Base-by-base conservation (phyloP, 1,140 invertebrate genomes). In the Fopius arisanus region DNA sequence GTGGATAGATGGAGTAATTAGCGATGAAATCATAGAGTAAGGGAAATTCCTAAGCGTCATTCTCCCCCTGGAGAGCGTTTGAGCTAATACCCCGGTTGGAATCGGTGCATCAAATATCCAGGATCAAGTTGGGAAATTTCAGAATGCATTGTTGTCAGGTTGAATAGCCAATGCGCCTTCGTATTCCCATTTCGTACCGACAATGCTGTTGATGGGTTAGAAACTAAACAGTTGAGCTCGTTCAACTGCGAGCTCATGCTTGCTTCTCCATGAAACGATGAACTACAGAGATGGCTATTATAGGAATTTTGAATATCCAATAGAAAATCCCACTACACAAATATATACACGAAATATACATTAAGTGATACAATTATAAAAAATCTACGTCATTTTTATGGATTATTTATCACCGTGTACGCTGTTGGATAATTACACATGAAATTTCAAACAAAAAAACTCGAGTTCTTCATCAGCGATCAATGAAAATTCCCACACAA, bases 161-260 rank as follows among this genome's bases (percentile, higher is more conserved):
- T 59, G 54, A 59, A 59, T 59, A 23, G 54, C 23, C 54, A 10
- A 59, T 59, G 54, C 54, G 26, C 23, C 54, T 28, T 59, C 54
- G 19, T 59, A 26, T 26, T 26, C 10, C 54, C n/a, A 19, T 19
- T 51, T 51, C 5, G 23, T 10, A 9, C 5, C 23, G 19, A 28
- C 23, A 59, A 59, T 59, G 54, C 54, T 59, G 21, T 28, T 59
- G 54, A 59, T 59, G 54, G 54, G 54, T 59, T 59, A 59, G 54
- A 59, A 59, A 59, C 54, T 59, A 59, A 26, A 59, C 54, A 59
- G 54, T 48, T 59, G 54, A 59, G 54, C 23, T 59, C 43, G 54
- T 14, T 59, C 54, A 26, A 59, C 54, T 59, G 54, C 19, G 54
- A 23, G 23, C 54, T 59, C 19, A 26, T 59, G 23, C 54, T 28